Evolutionary conservation across 2,797 vertebrate genomes (phyloP).

Genomic region (Phyllotis vaccarum): DNA sequence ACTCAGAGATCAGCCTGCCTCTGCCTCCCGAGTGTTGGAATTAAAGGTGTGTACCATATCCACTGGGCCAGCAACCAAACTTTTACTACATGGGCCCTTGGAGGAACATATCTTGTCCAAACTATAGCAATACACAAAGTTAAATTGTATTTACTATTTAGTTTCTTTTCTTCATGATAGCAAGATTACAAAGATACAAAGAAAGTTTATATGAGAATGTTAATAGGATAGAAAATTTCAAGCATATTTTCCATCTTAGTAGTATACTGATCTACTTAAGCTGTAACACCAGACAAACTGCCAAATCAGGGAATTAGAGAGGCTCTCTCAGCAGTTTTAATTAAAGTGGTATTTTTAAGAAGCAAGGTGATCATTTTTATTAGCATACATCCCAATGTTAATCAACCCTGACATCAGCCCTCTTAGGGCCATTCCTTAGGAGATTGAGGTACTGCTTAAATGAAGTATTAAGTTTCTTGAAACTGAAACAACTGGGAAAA

Average conservation of each 20-base stretch:
- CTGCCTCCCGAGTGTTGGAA: background rate
- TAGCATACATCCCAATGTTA: background rate
- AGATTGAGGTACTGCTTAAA: background rate
- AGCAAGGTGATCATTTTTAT: background rate
- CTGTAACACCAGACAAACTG: background rate
- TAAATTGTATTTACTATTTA: background rate
- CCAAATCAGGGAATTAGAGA: background rate
- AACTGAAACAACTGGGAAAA: background rate
- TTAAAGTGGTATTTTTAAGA: background rate
- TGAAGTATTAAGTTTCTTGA: background rate
- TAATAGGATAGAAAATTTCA: constrained; percentile 15
- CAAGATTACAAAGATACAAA: background rate
- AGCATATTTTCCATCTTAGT: background rate
- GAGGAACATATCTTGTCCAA: background rate
- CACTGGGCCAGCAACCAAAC: background rate
- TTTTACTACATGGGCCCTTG: background rate
- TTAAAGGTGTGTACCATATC: background rate
- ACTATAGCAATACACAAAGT: background rate
- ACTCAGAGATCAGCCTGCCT: background rate
- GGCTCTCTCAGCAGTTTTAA: background rate
- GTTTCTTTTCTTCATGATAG: background rate
- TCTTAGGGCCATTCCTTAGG: constrained; percentile 5
- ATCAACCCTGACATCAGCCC: background rate
- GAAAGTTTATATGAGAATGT: background rate
- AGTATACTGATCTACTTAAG: background rate